Evolutionary conservation across 2,888 invertebrate species (phyloP).

Genomic region (Ctena decussata): DNA sequence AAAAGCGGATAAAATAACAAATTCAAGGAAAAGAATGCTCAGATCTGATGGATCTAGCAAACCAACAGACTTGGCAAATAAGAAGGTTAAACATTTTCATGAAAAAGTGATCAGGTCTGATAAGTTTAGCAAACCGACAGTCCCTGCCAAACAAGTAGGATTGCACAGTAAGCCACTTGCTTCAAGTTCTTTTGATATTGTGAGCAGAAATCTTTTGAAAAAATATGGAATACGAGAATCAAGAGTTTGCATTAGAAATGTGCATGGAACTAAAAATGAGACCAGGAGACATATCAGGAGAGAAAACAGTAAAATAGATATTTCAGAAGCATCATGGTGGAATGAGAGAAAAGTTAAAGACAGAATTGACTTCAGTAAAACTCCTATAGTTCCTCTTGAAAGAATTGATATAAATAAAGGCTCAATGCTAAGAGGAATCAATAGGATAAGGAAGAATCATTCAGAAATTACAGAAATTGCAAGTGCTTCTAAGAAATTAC

Average conservation of each 20-base stretch:
- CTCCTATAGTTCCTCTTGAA: neutral
- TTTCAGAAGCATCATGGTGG: neutral
- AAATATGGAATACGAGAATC: slow-evolving; percentile 36
- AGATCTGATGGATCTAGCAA: neutral
- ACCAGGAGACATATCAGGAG: neutral
- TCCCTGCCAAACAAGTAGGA: too few species aligned
- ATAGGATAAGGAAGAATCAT: too few species aligned
- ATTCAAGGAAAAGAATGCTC: neutral
- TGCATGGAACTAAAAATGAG: neutral
- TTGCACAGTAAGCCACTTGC: neutral
- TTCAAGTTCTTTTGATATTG: neutral
- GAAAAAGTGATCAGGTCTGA: too few species aligned
- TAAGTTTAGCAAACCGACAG: neutral
- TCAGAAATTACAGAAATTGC: too few species aligned
- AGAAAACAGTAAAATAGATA: neutral
- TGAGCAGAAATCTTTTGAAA: slow-evolving; percentile 25
- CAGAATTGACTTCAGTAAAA: neutral
- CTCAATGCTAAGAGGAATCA: too few species aligned
- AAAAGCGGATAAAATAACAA: neutral
- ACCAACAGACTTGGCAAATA: too few species aligned
- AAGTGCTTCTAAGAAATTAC: too few species aligned
- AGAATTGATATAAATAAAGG: neutral
- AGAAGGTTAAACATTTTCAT: too few species aligned
- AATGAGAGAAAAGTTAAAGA: neutral
- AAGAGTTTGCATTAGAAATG: slow-evolving; percentile 24